Percentiles rank a stretch among this genome's conserved stretches.
Evolutionary conservation across 2,888 invertebrate genomes (phyloP).

Genomic region (Entomobrya proxima): DNA sequence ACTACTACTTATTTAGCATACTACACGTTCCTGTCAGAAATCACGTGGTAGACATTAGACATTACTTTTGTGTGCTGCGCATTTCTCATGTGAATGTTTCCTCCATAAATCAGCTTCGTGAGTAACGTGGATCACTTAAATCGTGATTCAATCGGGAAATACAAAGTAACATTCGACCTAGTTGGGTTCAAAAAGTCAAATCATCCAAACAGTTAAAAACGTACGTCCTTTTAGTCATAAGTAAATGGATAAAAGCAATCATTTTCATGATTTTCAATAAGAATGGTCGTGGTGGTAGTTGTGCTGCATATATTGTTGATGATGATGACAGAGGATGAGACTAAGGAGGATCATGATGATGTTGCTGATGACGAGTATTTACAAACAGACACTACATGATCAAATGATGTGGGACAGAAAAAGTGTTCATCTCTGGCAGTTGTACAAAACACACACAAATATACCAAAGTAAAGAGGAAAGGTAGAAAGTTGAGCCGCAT

Average conservation of each 20-base stretch:
- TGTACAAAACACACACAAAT: no score
- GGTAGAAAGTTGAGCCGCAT: conserved; percentile 57
- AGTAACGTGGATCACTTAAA: conserved; percentile 63
- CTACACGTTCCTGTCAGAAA: conserved; percentile 27
- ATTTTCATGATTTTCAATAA: conserved; percentile 60
- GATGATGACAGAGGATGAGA: background rate
- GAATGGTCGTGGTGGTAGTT: background rate
- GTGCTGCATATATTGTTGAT: no score
- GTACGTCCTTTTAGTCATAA: conserved; percentile 28
- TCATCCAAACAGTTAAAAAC: conserved; percentile 52
- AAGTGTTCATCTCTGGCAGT: background rate
- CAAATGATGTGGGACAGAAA: conserved; percentile 62
- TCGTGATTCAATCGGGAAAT: conserved; percentile 70
- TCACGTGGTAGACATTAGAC: conserved; percentile 57
- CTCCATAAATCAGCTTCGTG: conserved; percentile 70
- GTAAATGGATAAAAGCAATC: conserved; percentile 62
- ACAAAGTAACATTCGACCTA: conserved; percentile 70
- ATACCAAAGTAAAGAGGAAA: conserved; percentile 14
- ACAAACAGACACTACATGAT: conserved; percentile 47
- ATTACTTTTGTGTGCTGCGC: conserved; percentile 13
- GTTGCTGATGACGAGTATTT: conserved; percentile 40
- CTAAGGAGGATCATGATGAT: conserved; percentile 15
- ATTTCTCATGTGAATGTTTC: conserved; percentile 38
- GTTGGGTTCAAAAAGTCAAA: conserved; percentile 71
- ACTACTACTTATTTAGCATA: conserved; percentile 24